Conservation (phyloP, 2,888 invertebrate genomes). For the Mesoligia furuncula region DNA sequence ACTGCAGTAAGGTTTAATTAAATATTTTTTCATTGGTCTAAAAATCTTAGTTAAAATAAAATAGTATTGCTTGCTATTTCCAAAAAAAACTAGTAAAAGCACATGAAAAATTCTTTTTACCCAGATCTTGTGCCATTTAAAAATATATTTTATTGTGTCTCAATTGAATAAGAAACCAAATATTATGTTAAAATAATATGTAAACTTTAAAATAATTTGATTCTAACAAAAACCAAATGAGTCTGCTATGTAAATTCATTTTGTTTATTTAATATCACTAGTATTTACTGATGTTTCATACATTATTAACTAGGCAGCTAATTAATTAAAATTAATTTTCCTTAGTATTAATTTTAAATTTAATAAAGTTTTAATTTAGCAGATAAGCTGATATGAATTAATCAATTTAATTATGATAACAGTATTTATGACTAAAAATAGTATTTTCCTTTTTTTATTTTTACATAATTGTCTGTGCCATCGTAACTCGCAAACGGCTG, state of each 20-base stretch:
- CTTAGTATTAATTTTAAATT: no score
- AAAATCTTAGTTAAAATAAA: neutral
- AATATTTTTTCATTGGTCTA: neutral
- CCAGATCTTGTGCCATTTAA: neutral
- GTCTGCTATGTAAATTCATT: neutral
- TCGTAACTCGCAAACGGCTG: no score
- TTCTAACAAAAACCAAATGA: neutral
- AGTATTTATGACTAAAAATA: neutral
- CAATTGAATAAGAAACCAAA: neutral
- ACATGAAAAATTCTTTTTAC: neutral
- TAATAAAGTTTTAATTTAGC: neutral
- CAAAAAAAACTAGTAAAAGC: neutral
- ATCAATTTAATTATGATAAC: constrained; percentile 1
- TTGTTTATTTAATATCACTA: neutral
- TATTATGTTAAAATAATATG: neutral
- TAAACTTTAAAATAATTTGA: neutral
- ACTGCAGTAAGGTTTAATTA: neutral
- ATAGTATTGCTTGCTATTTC: no score
- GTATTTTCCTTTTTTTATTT: neutral
- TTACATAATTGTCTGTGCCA: no score
- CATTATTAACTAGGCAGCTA: neutral
- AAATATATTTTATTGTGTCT: neutral
- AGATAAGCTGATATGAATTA: neutral
- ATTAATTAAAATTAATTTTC: neutral
- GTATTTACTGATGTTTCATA: neutral